phyloP scores from a whole-genome alignment of 2,113 vertebrate species.

The Struthio camelus region DNA sequence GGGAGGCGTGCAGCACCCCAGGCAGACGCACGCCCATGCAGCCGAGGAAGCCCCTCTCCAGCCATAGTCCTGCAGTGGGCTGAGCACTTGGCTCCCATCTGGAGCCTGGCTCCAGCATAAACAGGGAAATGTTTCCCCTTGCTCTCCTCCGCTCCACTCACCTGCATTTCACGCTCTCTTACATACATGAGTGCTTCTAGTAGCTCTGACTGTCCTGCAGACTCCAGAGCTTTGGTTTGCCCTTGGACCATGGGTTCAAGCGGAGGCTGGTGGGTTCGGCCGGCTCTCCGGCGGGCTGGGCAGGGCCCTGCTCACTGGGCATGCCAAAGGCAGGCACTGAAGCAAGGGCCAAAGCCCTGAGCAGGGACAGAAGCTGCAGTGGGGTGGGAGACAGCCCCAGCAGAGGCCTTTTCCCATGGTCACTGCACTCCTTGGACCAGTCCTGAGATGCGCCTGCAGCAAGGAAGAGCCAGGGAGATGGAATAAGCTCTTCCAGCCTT shows the following conservation, averaged over 20 bases:
- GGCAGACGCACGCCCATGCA: too few species aligned
- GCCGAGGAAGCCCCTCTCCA: not conserved
- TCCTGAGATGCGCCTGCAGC: fast-evolving
- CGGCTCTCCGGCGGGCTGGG: not conserved
- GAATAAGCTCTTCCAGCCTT: not conserved
- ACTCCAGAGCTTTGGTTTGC: not conserved
- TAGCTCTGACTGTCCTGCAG: not conserved
- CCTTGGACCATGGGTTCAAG: not conserved
- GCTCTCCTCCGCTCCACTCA: not conserved
- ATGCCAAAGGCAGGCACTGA: not conserved
- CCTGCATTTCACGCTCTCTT: slow-evolving; percentile 25
- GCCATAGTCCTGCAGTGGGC: not conserved
- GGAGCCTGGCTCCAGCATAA: not conserved
- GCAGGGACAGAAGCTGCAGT: not conserved
- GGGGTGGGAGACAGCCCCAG: not conserved
- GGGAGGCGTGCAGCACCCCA: too few species aligned
- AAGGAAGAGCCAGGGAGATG: fast-evolving
- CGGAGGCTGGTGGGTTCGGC: not conserved
- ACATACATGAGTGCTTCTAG: not conserved
- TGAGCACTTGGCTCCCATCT: too few species aligned
- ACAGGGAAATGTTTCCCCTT: not conserved
- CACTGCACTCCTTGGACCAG: fast-evolving
- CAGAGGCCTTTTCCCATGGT: not conserved
- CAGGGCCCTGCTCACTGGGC: not conserved
- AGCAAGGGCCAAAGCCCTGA: not conserved